These are phyloP conservation scores for Protobothrops mucrosquamatus DNA, from an alignment of 2,113 vertebrate species.

Conservation along the genomic window DNA sequence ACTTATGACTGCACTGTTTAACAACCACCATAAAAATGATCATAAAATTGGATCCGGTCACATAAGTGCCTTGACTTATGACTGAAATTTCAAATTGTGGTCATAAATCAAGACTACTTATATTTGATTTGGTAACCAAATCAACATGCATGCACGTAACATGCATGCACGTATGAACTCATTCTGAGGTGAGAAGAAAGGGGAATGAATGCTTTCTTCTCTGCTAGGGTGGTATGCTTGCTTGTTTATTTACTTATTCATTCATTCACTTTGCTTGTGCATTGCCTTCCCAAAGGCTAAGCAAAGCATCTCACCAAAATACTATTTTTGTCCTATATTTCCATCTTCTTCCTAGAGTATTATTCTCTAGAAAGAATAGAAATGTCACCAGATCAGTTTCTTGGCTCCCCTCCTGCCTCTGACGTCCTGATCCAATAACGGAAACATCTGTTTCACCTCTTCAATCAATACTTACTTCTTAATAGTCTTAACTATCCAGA, in stretches of 20 bases:
- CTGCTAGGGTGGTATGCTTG: background rate
- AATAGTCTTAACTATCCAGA: slow-evolving; percentile 64
- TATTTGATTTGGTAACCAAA: background rate
- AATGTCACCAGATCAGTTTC: slow-evolving; percentile 15
- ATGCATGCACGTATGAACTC: background rate
- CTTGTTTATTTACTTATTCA: background rate
- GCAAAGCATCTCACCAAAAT: background rate
- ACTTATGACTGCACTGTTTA: background rate
- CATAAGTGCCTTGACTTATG: background rate
- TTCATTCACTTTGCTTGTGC: background rate
- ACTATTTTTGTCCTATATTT: background rate
- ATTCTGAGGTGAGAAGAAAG: background rate
- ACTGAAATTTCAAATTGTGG: background rate
- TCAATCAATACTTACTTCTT: slow-evolving; percentile 65
- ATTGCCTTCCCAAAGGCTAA: background rate
- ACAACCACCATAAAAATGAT: background rate
- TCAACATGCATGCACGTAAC: background rate
- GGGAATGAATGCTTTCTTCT: background rate
- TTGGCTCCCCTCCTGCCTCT: slow-evolving; percentile 12
- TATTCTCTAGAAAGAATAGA: background rate
- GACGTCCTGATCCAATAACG: slow-evolving; percentile 43
- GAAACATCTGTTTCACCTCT: slow-evolving; percentile 65
- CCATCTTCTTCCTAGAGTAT: background rate
- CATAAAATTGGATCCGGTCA: background rate
- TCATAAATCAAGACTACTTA: background rate